Base-by-base conservation (phyloP, 2,797 vertebrate species). In the Acanthiza pusilla region DNA sequence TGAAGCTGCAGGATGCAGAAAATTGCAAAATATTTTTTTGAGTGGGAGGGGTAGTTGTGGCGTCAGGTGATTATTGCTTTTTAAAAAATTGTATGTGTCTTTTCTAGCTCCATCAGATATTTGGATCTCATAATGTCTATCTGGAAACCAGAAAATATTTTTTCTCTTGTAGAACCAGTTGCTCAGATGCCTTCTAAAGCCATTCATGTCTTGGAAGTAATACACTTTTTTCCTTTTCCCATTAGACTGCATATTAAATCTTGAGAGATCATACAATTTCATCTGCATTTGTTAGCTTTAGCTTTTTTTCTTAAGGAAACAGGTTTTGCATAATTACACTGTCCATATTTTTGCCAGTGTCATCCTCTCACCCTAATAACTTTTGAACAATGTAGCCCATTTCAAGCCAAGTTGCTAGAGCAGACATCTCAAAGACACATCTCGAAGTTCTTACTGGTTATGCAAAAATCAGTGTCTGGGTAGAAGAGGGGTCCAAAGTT, bases 291-390 rank as follows among this genome's bases (percentile, higher is more conserved):
- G 55, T 76, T 84, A 67, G 25, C 57, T 82, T 63, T 66, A 88
- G 43, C 36, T 81, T 88, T 16, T 90, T 88, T 96, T 88, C 62
- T 51, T 91, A 84, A 63, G 62, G 66, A 86, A 78, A 32, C 29
- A 60, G 20, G 19, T 43, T 93, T 94, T 90, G 66, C 70, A 48
- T 91, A 88, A 78, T 55, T 66, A 30, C 47, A 23, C 21, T 53
- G 34, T 45, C 47, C 26, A 1, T 73, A 34, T 61, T 91, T 91
- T 88, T 92, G 54, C 85, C 22, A 32, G 32, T 4, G 0, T 70
- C 61, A 63, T 30, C 29, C 48, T 83, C 4, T 3, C 34, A 55
- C 68, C 22, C 42, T 58, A 34, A 51, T 68, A 88, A 61, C 54
- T 91, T 89, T 22, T 45, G 54, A 84, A 70, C 12, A 11, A 26